Base-by-base conservation (phyloP, 2,888 invertebrate genomes). In the Amorpha juglandis region DNA sequence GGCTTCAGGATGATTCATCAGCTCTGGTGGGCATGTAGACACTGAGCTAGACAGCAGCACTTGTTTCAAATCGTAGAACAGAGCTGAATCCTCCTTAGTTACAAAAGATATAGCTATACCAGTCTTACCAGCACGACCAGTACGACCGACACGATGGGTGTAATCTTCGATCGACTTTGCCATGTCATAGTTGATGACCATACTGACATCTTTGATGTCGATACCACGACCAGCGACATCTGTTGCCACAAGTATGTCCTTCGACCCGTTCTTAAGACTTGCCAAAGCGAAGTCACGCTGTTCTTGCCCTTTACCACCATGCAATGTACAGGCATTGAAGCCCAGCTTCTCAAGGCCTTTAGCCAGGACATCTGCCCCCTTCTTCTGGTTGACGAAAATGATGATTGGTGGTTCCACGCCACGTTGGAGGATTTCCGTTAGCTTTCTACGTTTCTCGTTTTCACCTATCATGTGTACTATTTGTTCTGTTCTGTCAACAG, bases 151-250 rank as follows among this genome's bases (percentile, higher is more conserved):
- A 94, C 99, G 97, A 96, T 99, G 98, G 0, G 98, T 98, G 81
- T 98, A 98, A 90, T 98, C 98, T 94, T 99, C 99, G 80, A 99
- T 99, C 19, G 97, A 96, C 90, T 99, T 99, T 0, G 99, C 99
- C 99, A 99, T 99, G 85, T 99, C 99, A 81, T 99, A 99, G 89
- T 99, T 99, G 78, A 99, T 98, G 71, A 99, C 99, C 91, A 99
- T 95, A 8, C 99, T 98, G 2, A 99, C 99, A 88, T 99, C 99
- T 87, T 99, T 99, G 85, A 99, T 99, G 85, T 99, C 99, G 75
- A 99, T 99, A 98, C 99, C 99, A 95, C 99, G 97, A 76, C 99
- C 99, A 74, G 99, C 99, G 0, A 99, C 99, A 89, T 99, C 99
- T 0, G 99, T 99, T 0, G 99, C 99, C 51, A 99, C 99, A 76